Evolutionary conservation across 2,888 invertebrate genomes (phyloP).

Genomic region (Drosophila prostipennis): DNA sequence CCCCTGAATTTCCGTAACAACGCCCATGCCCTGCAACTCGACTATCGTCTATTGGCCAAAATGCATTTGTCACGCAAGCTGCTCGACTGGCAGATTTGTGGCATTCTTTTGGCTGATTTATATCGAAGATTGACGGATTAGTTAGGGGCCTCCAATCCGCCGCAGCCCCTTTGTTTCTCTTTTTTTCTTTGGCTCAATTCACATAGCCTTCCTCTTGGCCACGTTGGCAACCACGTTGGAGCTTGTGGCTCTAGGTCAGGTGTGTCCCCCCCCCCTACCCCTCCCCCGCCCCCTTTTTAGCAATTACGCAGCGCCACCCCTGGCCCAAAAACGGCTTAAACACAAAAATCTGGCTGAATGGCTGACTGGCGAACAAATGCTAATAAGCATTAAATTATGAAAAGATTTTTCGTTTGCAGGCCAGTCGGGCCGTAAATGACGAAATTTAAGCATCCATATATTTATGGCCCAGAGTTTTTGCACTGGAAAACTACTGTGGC

Average conservation of each 20-base stretch:
- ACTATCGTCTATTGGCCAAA: constrained; percentile 8
- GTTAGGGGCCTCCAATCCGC: not conserved
- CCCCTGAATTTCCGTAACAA: not conserved
- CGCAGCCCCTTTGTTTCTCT: not conserved
- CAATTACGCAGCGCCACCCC: constrained; percentile 20
- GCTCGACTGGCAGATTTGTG: constrained; percentile 13
- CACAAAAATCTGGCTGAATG: too few species aligned
- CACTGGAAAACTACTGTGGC: constrained; percentile 68
- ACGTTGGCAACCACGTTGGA: constrained; percentile 5
- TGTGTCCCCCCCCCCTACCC: not conserved
- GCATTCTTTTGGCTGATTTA: constrained; percentile 49
- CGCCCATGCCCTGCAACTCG: not conserved
- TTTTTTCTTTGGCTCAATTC: constrained; percentile 20
- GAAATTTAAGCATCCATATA: constrained; percentile 76
- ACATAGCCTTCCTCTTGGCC: constrained; percentile 25
- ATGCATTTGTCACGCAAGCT: constrained; percentile 46
- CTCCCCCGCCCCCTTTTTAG: not conserved
- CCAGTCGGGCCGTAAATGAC: constrained; percentile 74
- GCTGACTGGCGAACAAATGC: constrained; percentile 56
- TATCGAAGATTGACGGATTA: constrained; percentile 48
- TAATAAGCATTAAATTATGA: constrained; percentile 78
- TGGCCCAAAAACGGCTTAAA: not conserved
- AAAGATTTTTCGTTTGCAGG: constrained; percentile 65
- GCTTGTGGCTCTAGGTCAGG: constrained; percentile 18
- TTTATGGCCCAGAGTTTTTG: constrained; percentile 79